phyloP scores from a whole-genome alignment of 2,113 vertebrate species.

The Eubucco bourcierii region DNA sequence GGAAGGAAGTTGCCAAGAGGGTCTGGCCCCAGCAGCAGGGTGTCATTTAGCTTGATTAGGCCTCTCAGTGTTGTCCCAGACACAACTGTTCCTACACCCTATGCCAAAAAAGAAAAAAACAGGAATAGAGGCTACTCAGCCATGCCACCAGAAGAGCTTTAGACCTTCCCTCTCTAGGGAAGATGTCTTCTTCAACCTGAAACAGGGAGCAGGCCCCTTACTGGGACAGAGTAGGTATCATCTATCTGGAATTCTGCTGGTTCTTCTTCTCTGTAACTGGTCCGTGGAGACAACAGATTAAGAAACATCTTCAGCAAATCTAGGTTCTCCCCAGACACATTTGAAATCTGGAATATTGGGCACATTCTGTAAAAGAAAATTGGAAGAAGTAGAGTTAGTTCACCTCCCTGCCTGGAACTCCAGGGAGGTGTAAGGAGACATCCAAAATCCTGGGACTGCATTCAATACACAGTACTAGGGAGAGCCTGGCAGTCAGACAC shows the following conservation, averaged over 20 bases:
- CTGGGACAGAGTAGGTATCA: conserved; percentile 98
- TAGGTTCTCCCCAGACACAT: conserved; percentile 95
- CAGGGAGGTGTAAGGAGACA: background rate
- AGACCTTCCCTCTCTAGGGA: background rate
- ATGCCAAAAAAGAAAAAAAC: background rate
- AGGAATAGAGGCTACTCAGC: background rate
- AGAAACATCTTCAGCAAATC: conserved; percentile 98
- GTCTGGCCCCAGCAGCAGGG: conserved; percentile 92
- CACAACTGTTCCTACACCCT: conserved; percentile 98
- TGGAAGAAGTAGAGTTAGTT: background rate
- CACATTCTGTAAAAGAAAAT: conserved; percentile 86
- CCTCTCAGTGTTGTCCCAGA: conserved; percentile 95
- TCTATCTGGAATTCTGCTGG: conserved; percentile 99
- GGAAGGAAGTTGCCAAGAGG: conserved; percentile 93
- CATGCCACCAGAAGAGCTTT: background rate
- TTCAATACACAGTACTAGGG: conserved; percentile 8
- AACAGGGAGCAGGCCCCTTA: conserved; percentile 60
- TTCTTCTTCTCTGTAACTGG: conserved; percentile 93
- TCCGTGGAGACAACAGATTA: conserved; percentile 95
- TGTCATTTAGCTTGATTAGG: conserved; percentile 94
- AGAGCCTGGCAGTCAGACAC: conserved; percentile 2
- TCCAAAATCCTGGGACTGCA: conserved; percentile 27
- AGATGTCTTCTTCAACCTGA: background rate
- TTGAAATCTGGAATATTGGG: conserved; percentile 98
- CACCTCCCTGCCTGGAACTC: background rate